Evolutionary conservation across 2,797 vertebrate genomes (phyloP).

Genomic region (Siniperca obscura): DNA sequence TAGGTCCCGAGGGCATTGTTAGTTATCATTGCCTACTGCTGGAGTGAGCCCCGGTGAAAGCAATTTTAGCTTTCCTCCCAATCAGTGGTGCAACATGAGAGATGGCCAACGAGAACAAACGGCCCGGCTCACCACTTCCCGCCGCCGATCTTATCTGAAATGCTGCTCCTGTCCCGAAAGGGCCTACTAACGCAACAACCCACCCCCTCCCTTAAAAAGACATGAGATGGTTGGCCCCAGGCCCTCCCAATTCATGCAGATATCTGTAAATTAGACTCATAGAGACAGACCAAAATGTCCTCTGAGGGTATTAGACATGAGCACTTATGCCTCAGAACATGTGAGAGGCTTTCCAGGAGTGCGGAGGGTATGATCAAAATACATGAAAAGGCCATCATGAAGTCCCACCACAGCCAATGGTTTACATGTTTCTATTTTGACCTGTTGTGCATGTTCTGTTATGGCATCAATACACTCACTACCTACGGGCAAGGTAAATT

Average conservation of each 20-base stretch:
- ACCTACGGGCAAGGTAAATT: conserved; percentile 77
- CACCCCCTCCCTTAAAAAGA: conserved; percentile 75
- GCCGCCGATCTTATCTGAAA: conserved; percentile 85
- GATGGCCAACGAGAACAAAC: conserved; percentile 87
- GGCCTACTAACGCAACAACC: conserved; percentile 76
- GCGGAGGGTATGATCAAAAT: conserved; percentile 78
- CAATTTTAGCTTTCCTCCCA: conserved; percentile 89
- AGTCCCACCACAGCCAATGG: conserved; percentile 73
- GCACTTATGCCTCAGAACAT: conserved; percentile 77
- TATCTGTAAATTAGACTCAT: conserved; percentile 86
- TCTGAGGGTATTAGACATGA: conserved; percentile 82
- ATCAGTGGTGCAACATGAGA: conserved; percentile 88
- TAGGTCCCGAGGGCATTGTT: conserved; percentile 95
- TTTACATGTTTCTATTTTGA: conserved; percentile 74
- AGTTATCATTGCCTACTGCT: conserved; percentile 94
- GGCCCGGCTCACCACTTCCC: conserved; percentile 80
- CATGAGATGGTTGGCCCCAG: conserved; percentile 80
- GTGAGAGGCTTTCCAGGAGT: conserved; percentile 74
- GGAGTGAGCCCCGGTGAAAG: conserved; percentile 87
- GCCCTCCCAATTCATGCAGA: conserved; percentile 83
- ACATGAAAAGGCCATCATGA: conserved; percentile 81
- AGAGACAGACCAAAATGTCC: conserved; percentile 81
- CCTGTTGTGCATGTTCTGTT: conserved; percentile 70
- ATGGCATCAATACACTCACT: conserved; percentile 59
- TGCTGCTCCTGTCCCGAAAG: conserved; percentile 79